Percentiles rank a stretch among this genome's conserved stretches.
Evolutionary conservation across 2,113 vertebrate genomes (phyloP).

Genomic region (Regulus satrapa): DNA sequence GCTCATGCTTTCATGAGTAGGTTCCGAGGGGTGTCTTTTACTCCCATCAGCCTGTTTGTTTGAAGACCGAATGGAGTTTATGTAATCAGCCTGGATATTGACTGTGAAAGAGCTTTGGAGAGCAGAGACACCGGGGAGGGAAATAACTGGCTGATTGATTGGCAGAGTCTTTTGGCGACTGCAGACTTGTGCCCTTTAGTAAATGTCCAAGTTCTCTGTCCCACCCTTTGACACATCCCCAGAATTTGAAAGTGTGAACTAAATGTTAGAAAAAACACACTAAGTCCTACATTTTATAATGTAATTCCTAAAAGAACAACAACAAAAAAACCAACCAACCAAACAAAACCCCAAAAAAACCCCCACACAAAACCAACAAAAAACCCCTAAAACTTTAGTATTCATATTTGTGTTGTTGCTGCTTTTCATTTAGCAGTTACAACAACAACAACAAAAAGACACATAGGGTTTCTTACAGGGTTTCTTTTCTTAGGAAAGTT

Average conservation of each 20-base stretch:
- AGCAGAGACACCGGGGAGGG: neutral
- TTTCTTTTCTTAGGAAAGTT: neutral
- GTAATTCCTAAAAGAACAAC: too few species aligned
- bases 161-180: neutral
- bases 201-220: neutral
- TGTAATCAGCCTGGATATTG: neutral
- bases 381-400: too few species aligned
- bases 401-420: neutral
- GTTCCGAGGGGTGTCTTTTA: neutral
- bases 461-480: accelerated
- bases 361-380: too few species aligned
- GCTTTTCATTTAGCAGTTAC: neutral
- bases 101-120: neutral
- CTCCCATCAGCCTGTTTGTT: neutral
- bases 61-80: neutral
- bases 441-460: neutral
- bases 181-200: neutral
- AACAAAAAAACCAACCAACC: too few species aligned
- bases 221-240: neutral
- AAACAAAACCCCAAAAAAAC: too few species aligned
- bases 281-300: neutral
- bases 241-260: neutral
- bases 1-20: neutral
- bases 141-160: neutral
- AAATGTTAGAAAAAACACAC: neutral